Conservation (phyloP, 2,888 invertebrate genomes). For the Anaspis maculata region DNA sequence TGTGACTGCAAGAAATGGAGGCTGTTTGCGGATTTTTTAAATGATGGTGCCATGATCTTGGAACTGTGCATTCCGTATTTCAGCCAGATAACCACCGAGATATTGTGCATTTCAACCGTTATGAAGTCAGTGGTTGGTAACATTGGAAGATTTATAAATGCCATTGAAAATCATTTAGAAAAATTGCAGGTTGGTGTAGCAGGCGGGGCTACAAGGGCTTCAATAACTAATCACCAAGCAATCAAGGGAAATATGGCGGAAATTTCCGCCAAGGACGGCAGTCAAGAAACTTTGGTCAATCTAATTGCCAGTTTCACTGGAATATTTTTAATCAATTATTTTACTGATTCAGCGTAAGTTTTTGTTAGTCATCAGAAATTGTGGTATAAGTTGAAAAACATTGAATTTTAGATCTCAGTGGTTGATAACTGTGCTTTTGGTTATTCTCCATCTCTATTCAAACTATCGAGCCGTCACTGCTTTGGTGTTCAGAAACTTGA, state of each 20-base stretch:
- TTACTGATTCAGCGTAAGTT: slow-evolving; percentile 48
- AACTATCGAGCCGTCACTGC: slow-evolving; percentile 83
- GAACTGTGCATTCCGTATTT: slow-evolving; percentile 73
- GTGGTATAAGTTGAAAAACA: too few species aligned
- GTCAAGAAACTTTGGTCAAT: slow-evolving; percentile 95
- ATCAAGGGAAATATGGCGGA: slow-evolving; percentile 85
- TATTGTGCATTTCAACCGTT: slow-evolving; percentile 65
- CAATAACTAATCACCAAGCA: slow-evolving; percentile 91
- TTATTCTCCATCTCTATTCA: slow-evolving; percentile 70
- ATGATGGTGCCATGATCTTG: slow-evolving; percentile 83
- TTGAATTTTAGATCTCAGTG: slow-evolving; percentile 56
- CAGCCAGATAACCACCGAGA: slow-evolving; percentile 49
- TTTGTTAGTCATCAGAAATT: slow-evolving; percentile 1
- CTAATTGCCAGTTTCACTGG: slow-evolving; percentile 75
- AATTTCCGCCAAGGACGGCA: slow-evolving; percentile 89
- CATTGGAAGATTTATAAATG: too few species aligned
- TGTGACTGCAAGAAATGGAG: slow-evolving; percentile 94
- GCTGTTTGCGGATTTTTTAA: slow-evolving; percentile 84
- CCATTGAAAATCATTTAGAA: too few species aligned
- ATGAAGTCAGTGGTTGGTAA: slow-evolving; percentile 79
- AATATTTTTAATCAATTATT: slow-evolving; percentile 61
- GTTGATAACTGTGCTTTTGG: slow-evolving; percentile 64
- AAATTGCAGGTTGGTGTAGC: slow-evolving; percentile 43
- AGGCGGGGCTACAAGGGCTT: slow-evolving; percentile 87
- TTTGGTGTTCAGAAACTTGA: slow-evolving; percentile 71